Percentiles rank a stretch among this genome's conserved stretches.
Evolutionary conservation across 2,113 vertebrate species (phyloP).

Genomic region (Pseudonaja textilis): DNA sequence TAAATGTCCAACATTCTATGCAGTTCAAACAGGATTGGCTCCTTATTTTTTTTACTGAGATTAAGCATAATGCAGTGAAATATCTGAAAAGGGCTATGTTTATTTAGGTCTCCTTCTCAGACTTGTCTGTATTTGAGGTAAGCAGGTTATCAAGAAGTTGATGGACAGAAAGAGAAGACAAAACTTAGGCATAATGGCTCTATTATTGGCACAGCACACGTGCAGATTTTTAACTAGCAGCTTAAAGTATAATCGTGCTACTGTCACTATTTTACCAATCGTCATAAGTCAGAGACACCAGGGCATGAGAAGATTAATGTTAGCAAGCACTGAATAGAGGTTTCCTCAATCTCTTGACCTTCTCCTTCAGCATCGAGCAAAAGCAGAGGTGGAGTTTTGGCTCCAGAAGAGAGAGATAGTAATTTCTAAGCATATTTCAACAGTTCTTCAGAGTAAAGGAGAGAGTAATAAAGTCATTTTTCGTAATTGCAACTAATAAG

Average conservation of each 20-base stretch:
- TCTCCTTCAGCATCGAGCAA: neutral
- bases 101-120: neutral
- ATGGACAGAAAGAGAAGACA: slow-evolving; percentile 19
- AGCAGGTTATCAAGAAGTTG: neutral
- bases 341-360: slow-evolving; percentile 23
- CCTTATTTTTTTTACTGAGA: neutral
- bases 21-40: neutral
- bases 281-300: slow-evolving; percentile 27
- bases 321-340: slow-evolving; percentile 14
- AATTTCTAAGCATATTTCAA: neutral
- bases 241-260: slow-evolving; percentile 28
- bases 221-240: slow-evolving; percentile 7
- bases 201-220: slow-evolving; percentile 14
- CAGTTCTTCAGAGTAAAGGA: neutral
- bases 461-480: neutral
- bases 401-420: neutral
- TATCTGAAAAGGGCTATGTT: neutral
- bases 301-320: slow-evolving; percentile 18
- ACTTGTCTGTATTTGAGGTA: slow-evolving; percentile 10
- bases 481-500: neutral
- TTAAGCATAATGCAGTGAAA: neutral
- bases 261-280: slow-evolving; percentile 29
- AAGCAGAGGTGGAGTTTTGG: slow-evolving; percentile 5
- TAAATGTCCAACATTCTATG: neutral
- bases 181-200: neutral